Evolutionary conservation across 2,888 invertebrate genomes (phyloP), one percentile per base, ranked within the genome.

Genomic region (Leucoptera coffeella): DNA sequence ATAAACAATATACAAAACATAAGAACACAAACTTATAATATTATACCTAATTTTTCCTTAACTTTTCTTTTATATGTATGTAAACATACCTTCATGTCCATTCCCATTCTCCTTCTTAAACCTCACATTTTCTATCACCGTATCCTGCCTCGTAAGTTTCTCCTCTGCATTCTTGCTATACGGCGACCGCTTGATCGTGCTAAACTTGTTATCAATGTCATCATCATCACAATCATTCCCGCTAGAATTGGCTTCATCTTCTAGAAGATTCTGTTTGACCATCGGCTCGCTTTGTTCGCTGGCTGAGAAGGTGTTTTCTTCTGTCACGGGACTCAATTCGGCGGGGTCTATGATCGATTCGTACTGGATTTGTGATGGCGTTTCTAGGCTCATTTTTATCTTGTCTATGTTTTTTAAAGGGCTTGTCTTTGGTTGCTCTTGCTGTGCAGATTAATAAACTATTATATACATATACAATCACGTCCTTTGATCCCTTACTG

Each of bases 101-200:
- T 57, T 60, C 2, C 69, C 69, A 40, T 77, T 69, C 9, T 39
- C 36, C 13, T 69, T 67, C 37, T 59, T 60, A 36, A 62, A 71
- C 40, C 64, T 47, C 27, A 62, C 62, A 43, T 72, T 72, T 37
- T 72, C 72, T 32, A 72, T 69, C 3, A 72, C 72, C 1, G 72
- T 72, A 15, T 69, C 61, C 53, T 72, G 72, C 15, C 72, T 40
- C 25, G 55, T 59, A 28, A 71, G 28, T 26, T 69, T 64, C 1
- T 55, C 53, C 4, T 46, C 55, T 0, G 53, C 49, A 22, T 45
- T 58, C 47, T 77, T 78, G 31, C 73, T 77, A 32, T 78, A 77
- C 23, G 82, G 82, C 21, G 80, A 82, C 29, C 82, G 47, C 36
- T 82, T 82, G 22, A 82, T 82, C 11, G 82, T 82, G 23, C 82